phyloP scores from a whole-genome alignment of 2,113 vertebrate genomes.

The Todiramphus chloris region DNA sequence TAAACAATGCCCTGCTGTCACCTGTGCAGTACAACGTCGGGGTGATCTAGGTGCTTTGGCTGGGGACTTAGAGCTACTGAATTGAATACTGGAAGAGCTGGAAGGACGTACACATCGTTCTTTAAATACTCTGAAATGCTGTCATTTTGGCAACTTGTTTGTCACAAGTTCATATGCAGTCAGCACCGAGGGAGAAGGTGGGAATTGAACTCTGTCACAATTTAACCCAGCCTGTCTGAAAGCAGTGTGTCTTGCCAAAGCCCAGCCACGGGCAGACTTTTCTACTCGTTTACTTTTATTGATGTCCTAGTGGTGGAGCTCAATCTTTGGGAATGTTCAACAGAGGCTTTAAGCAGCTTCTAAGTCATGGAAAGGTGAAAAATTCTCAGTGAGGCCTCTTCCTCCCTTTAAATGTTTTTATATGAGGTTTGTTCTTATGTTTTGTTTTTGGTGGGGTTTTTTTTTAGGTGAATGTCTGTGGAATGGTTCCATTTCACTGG shows the following conservation, averaged over 20 bases:
- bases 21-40: not conserved
- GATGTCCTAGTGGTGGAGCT: not conserved
- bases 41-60: not conserved
- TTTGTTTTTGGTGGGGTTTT: too few relatives aligned
- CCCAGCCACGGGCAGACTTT: not conserved
- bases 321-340: not conserved
- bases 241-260: not conserved
- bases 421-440: not conserved
- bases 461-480: not conserved
- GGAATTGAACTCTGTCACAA: not conserved
- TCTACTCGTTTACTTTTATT: not conserved
- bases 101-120: not conserved
- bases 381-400: not conserved
- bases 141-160: not conserved
- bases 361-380: not conserved
- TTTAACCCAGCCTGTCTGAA: not conserved
- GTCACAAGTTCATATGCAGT: not conserved
- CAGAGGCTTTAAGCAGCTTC: not conserved
- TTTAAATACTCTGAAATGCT: not conserved
- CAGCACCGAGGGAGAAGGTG: not conserved
- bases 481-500: not conserved
- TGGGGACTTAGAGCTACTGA: not conserved
- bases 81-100: not conserved
- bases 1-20: not conserved
- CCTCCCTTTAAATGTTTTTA: not conserved